These are phyloP conservation scores for Ophion slaviceki DNA, from an alignment of 2,888 invertebrate species.

Conservation along the genomic window DNA sequence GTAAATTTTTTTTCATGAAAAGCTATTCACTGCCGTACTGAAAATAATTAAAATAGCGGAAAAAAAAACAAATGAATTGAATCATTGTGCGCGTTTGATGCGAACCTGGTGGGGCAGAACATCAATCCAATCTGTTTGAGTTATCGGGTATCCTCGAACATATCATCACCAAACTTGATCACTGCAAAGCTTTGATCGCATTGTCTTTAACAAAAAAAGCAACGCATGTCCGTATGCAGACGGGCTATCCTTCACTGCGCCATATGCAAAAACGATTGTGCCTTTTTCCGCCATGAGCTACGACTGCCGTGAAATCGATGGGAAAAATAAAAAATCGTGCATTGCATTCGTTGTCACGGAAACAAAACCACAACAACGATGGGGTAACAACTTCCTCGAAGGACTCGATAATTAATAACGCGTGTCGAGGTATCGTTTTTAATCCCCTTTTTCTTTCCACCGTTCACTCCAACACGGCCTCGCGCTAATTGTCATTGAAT, in stretches of 20 bases:
- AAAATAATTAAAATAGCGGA: too few species aligned
- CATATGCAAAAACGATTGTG: neutral
- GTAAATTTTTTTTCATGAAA: too few species aligned
- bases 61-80: too few species aligned
- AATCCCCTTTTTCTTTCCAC: neutral
- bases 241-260: too few species aligned
- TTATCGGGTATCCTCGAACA: too few species aligned
- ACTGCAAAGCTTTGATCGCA: too few species aligned
- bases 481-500: neutral
- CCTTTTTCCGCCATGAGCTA: slow-evolving; percentile 12
- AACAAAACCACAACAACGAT: slow-evolving; percentile 45
- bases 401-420: slow-evolving; percentile 6
- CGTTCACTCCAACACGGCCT: neutral
- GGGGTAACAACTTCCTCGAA: slow-evolving; percentile 38
- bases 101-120: too few species aligned
- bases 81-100: too few species aligned
- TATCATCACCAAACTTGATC: too few species aligned
- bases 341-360: slow-evolving; percentile 40
- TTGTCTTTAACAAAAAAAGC: neutral
- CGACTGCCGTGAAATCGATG: slow-evolving; percentile 27
- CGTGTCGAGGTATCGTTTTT: neutral
- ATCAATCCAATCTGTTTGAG: too few species aligned
- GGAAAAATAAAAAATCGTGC: neutral
- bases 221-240: neutral
- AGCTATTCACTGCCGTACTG: too few species aligned